Base-by-base conservation (phyloP, 2,113 vertebrate genomes). In the Prochilodus magdalenae region DNA sequence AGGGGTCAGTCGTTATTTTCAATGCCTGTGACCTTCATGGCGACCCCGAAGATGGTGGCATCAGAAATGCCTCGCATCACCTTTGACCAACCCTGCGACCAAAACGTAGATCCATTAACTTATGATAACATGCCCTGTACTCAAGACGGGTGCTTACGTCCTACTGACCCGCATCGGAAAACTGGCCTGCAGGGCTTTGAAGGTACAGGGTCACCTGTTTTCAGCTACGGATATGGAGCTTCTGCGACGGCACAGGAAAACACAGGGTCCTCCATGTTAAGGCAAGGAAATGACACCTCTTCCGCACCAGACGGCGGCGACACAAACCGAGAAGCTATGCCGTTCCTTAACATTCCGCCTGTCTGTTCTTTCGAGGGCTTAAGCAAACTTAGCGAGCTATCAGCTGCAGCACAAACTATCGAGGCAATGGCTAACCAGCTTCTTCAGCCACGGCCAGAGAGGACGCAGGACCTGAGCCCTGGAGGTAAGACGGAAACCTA, bases 401-500 rank as follows among this genome's bases (percentile, higher is more conserved):
- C 90, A n/a, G 49, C 86, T 83, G 88, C 89, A 72, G 87, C 90
- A 70, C 91, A 94, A 76, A 91, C 85, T 81, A 94, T 89, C 77
- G 93, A 93, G 85, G 95, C 95, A 63, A 85, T 91, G 87, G 84
- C 92, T 2, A 96, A 95, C 82, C 95, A 97, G 73, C 69, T 77
- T 0, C 92, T 94, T 69, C 89, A 91, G 0, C 1, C 90, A 1
- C 75, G 90, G 30, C 91, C 90, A 53, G 91, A 94, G 33, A 94
- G 90, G 20, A 85, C 90, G 0, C 81, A 85, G 7, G 89, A 92
- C 86, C 95, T 89, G 16, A 84, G 88, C 67, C 84, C 91, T 55
- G 91, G 89, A 0, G 90, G 94, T 83, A 98, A 96, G 91, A 99
- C 94, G 1, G 96, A 99, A 91, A 99, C 97, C 0, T 98, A 99